Evolutionary conservation across 2,113 vertebrate species (phyloP).

Genomic region (Spheniscus mendiculus): DNA sequence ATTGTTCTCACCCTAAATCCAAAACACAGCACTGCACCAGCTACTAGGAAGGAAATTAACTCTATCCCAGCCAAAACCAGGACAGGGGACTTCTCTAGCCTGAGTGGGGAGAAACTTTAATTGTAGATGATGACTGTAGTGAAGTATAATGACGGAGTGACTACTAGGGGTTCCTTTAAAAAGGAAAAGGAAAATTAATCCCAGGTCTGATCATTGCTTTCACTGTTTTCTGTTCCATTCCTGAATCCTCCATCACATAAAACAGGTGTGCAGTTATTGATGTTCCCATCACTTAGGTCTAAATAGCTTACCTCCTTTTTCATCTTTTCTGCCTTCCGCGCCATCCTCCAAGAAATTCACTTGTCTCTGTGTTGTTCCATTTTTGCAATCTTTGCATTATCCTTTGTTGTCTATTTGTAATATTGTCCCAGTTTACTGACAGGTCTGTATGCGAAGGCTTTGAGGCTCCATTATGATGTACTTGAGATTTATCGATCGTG

Average conservation of each 20-base stretch:
- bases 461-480: slow-evolving; percentile 1
- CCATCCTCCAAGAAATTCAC: not conserved
- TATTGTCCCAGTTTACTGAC: slow-evolving; percentile 26
- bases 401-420: slow-evolving; percentile 25
- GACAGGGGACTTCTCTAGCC: not conserved
- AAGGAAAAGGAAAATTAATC: not conserved
- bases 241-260: not conserved
- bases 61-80: too few species aligned
- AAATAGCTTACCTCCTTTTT: not conserved
- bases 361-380: not conserved
- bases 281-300: not conserved
- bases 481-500: not conserved
- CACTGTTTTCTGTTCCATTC: not conserved
- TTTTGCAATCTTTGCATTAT: slow-evolving; percentile 3
- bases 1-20: too few species aligned
- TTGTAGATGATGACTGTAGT: not conserved
- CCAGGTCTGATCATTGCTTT: not conserved
- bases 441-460: not conserved
- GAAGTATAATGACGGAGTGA: not conserved
- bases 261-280: not conserved
- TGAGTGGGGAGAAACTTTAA: not conserved
- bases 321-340: not conserved
- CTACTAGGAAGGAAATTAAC: too few species aligned
- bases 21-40: too few species aligned
- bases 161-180: not conserved